Evolutionary conservation across 2,888 invertebrate genomes (phyloP).

Genomic region (Brachypalpus laphriformis): DNA sequence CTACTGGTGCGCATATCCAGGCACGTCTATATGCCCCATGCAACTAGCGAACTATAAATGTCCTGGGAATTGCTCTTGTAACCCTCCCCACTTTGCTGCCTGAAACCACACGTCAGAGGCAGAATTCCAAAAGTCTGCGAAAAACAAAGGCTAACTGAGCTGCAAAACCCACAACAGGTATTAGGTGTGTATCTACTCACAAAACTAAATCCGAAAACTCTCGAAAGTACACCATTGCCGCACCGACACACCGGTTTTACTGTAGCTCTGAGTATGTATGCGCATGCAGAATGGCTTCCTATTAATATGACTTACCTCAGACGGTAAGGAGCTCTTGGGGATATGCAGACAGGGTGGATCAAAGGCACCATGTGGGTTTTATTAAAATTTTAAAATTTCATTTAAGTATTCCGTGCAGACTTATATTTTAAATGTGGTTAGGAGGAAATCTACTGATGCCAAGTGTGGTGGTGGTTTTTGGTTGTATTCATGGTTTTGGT

Average conservation of each 20-base stretch:
- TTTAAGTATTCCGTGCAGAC: too few species aligned
- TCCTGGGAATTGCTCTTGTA: not conserved
- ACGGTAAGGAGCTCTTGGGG: not conserved
- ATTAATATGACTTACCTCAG: conserved; percentile 1
- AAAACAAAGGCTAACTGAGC: not conserved
- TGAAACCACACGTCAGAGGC: not conserved
- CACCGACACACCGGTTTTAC: not conserved
- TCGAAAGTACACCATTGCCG: not conserved
- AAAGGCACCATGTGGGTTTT: not conserved
- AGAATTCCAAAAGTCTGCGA: not conserved
- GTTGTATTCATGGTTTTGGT: too few species aligned
- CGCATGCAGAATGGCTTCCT: not conserved
- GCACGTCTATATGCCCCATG: not conserved
- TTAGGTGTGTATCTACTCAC: not conserved
- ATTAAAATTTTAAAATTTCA: not conserved
- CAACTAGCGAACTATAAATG: not conserved
- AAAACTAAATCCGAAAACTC: not conserved
- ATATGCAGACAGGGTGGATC: not conserved
- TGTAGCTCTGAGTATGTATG: not conserved
- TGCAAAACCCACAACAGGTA: conserved; percentile 8
- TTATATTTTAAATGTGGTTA: too few species aligned
- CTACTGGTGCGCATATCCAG: not conserved
- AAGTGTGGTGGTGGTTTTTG: too few species aligned
- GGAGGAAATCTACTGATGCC: too few species aligned
- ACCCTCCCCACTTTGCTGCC: not conserved